Evolutionary conservation across 2,113 vertebrate species (phyloP).

Genomic region (Pteronura brasiliensis): DNA sequence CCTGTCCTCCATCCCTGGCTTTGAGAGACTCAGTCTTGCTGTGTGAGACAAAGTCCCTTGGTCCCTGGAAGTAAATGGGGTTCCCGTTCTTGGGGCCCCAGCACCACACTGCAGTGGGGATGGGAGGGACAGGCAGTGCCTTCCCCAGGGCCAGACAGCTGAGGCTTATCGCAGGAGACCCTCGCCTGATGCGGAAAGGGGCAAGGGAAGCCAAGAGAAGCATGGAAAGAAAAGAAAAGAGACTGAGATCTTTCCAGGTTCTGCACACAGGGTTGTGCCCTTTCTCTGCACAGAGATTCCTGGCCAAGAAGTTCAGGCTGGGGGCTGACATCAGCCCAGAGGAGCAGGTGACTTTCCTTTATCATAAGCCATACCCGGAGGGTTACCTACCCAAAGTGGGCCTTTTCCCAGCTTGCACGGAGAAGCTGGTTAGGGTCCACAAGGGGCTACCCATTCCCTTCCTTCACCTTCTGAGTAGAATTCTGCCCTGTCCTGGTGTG

Average conservation of each 20-base stretch:
- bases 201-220: not conserved
- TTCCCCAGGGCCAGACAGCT: not conserved
- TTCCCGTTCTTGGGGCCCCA: not conserved
- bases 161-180: not conserved
- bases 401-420: not conserved
- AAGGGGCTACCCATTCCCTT: not conserved
- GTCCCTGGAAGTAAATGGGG: not conserved
- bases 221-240: not conserved
- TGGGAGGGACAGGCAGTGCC: not conserved
- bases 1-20: not conserved
- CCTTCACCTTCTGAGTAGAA: not conserved
- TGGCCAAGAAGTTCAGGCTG: not conserved
- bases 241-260: not conserved
- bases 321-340: not conserved
- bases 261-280: not conserved
- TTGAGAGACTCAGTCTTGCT: not conserved
- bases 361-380: not conserved
- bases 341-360: not conserved
- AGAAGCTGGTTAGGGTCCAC: no score
- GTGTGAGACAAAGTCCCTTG: no score
- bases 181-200: not conserved
- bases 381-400: no score
- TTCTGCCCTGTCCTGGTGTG: not conserved
- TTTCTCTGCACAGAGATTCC: not conserved
- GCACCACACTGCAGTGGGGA: no score